Evolutionary conservation across 2,797 vertebrate genomes (phyloP).

Genomic region (Saxicola maurus): DNA sequence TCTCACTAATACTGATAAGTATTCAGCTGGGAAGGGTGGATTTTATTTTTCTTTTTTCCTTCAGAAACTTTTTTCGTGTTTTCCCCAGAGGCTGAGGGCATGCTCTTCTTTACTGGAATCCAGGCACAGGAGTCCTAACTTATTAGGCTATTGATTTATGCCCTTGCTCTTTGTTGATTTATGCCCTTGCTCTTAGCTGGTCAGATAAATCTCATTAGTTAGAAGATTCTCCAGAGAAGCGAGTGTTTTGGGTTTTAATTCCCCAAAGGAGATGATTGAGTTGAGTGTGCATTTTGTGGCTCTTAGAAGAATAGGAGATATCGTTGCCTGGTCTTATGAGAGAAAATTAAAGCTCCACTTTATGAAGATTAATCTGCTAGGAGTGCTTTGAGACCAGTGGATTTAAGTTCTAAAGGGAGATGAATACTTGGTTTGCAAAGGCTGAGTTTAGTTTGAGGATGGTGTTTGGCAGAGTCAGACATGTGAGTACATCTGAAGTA

Average conservation of each 20-base stretch:
- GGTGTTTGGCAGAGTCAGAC: neutral
- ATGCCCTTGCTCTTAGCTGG: neutral
- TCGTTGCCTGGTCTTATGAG: neutral
- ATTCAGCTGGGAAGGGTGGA: neutral
- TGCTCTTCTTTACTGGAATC: neutral
- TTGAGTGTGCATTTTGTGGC: neutral
- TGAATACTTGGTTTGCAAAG: neutral
- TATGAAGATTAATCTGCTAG: neutral
- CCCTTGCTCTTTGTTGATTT: neutral
- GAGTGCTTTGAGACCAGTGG: neutral
- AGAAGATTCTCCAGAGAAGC: neutral
- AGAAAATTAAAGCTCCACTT: neutral
- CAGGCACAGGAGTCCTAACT: neutral
- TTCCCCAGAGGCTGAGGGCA: accelerated
- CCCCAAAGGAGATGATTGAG: neutral
- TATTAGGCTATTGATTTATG: neutral
- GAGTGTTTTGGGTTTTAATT: neutral
- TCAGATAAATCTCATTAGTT: conserved; percentile 2
- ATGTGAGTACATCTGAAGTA: neutral
- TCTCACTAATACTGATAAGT: neutral
- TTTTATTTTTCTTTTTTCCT: neutral
- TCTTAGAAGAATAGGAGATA: neutral
- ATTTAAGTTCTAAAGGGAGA: neutral
- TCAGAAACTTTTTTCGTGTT: neutral
- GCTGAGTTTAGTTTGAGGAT: neutral